These are phyloP conservation scores for Dicentrarchus labrax DNA, from an alignment of 2,113 vertebrate species.

Conservation along the genomic window DNA sequence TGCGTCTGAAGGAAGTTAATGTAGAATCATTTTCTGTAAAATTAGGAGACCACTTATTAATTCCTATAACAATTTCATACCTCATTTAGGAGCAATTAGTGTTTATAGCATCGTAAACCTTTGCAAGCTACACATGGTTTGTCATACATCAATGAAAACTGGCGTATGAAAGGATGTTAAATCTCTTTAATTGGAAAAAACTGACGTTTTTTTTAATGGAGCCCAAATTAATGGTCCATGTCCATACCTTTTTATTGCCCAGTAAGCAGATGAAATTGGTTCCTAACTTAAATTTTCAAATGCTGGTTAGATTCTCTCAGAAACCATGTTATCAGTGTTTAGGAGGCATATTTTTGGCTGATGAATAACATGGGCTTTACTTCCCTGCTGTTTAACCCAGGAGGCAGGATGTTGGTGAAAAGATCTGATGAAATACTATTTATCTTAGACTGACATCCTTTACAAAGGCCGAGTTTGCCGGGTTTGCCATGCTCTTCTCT, in stretches of 20 bases:
- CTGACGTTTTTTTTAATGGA: not conserved
- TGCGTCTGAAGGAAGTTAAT: not conserved
- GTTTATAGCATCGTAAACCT: not conserved
- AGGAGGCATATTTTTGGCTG: not conserved
- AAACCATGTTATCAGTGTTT: not conserved
- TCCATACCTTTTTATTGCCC: not conserved
- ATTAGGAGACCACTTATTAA: not conserved
- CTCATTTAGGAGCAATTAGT: not conserved
- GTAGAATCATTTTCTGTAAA: not conserved
- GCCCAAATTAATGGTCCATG: not conserved
- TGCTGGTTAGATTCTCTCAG: not conserved
- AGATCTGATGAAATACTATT: conserved; percentile 17
- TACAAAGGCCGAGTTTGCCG: not conserved
- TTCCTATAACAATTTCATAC: not conserved
- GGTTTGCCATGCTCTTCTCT: not conserved
- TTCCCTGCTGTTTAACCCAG: not conserved
- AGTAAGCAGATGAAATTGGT: not conserved
- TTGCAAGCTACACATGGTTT: not conserved
- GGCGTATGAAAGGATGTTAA: too few relatives aligned
- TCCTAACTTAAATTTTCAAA: not conserved
- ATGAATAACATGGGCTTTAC: conserved; percentile 34
- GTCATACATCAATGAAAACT: not conserved
- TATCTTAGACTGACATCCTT: not conserved
- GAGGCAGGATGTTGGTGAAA: not conserved
- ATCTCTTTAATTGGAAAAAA: not conserved